Evolutionary conservation across 2,113 vertebrate genomes (phyloP).

Genomic region (Xiphias gladius): DNA sequence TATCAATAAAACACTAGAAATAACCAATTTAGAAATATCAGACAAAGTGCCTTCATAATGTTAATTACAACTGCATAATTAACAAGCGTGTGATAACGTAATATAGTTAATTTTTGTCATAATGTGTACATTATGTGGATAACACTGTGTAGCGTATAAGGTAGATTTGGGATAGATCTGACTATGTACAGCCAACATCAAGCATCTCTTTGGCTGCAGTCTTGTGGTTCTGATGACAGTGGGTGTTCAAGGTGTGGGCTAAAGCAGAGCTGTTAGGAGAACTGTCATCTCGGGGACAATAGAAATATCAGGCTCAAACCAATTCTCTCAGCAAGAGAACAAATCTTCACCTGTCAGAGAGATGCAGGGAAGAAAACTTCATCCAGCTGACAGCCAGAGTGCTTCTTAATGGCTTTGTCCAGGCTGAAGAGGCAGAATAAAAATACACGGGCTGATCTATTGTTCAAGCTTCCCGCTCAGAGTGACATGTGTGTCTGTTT

Average conservation of each 20-base stretch:
- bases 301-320: constrained; percentile 60
- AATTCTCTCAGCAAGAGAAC: constrained; percentile 62
- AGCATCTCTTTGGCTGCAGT: constrained; percentile 31
- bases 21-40: not conserved
- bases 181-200: constrained; percentile 10
- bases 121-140: not conserved
- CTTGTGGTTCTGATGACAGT: constrained; percentile 48
- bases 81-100: not conserved
- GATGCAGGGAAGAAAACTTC: constrained; percentile 57
- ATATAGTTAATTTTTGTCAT: not conserved
- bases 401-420: constrained; percentile 64
- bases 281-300: constrained; percentile 70
- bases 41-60: not conserved
- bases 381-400: constrained; percentile 65
- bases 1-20: not conserved
- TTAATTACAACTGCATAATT: not conserved
- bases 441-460: constrained; percentile 53
- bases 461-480: constrained; percentile 50
- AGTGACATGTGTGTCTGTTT: constrained; percentile 53
- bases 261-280: constrained; percentile 57
- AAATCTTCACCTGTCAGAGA: constrained; percentile 70
- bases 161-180: not conserved
- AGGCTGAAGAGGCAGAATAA: constrained; percentile 54
- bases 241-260: constrained; percentile 45
- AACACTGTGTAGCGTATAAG: not conserved